Evolutionary conservation across 1,140 invertebrate genomes (phyloP).

Genomic region (Drosophila neocordata): DNA sequence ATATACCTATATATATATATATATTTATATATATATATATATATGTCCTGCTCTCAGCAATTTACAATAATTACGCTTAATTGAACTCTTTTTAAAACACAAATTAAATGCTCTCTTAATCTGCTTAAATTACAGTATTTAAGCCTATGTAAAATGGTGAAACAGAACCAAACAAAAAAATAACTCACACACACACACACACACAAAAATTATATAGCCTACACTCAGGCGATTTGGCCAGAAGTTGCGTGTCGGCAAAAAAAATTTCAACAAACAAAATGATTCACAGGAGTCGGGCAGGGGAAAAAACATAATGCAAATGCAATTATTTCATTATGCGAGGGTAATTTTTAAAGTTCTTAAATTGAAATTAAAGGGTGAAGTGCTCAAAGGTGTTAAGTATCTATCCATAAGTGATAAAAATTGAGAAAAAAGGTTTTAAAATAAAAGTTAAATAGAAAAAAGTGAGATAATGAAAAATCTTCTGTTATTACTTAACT

Average conservation of each 20-base stretch:
- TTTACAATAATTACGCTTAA: constrained; percentile 64
- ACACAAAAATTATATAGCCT: constrained; percentile 13
- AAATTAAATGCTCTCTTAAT: constrained; percentile 69
- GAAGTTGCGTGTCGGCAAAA: constrained; percentile 42
- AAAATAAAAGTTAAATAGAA: too few relatives aligned
- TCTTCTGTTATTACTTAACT: too few relatives aligned
- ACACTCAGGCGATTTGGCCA: constrained; percentile 1
- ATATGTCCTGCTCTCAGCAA: constrained; percentile 45
- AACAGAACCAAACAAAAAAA: constrained; percentile 20
- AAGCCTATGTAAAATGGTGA: constrained; percentile 68
- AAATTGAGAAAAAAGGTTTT: too few relatives aligned
- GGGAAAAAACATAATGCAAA: not conserved
- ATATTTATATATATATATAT: too few relatives aligned
- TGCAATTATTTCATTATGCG: constrained; percentile 28
- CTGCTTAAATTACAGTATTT: constrained; percentile 75
- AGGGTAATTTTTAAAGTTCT: not conserved
- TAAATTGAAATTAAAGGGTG: too few relatives aligned
- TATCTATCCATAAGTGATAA: too few relatives aligned
- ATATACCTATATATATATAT: too few relatives aligned
- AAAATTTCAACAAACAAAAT: constrained; percentile 38
- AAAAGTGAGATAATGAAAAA: too few relatives aligned
- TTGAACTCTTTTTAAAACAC: constrained; percentile 60
- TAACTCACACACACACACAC: constrained; percentile 10
- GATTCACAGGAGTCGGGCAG: constrained; percentile 2
- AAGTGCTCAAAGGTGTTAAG: too few relatives aligned